Conservation (phyloP, 2,113 vertebrate species). For the Pseudorhombus dupliciocellatus region DNA sequence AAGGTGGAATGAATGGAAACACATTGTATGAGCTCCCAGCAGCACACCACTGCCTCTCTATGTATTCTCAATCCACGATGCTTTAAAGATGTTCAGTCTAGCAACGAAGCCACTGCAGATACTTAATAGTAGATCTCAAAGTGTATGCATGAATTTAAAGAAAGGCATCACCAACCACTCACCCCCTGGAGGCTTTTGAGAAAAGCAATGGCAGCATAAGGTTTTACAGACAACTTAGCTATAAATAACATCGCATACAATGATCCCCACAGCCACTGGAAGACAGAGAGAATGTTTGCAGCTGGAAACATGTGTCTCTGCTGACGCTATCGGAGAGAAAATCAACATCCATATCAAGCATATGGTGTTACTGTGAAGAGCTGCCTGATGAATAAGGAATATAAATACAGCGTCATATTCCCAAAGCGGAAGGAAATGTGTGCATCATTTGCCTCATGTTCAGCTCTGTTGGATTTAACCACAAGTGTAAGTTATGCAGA, state of each 20-base stretch:
- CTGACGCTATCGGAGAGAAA: slow-evolving; percentile 5
- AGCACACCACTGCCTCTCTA: slow-evolving; percentile 27
- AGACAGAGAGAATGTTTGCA: slow-evolving; percentile 12
- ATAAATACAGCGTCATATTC: not conserved
- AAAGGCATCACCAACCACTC: slow-evolving; percentile 28
- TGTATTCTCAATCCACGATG: slow-evolving; percentile 42
- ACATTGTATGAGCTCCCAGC: slow-evolving; percentile 35
- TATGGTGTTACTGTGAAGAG: not conserved
- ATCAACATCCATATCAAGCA: not conserved
- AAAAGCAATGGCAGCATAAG: slow-evolving; percentile 30
- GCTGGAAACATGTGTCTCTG: slow-evolving; percentile 19
- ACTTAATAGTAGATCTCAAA: slow-evolving; percentile 19
- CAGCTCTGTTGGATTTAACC: not conserved
- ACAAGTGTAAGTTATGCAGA: no score
- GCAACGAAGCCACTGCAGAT: slow-evolving; percentile 28
- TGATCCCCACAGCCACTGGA: slow-evolving; percentile 20
- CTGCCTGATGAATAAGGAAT: not conserved
- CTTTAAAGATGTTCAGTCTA: slow-evolving; percentile 54
- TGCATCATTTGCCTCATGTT: not conserved
- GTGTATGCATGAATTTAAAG: slow-evolving; percentile 37
- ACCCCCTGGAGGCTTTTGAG: slow-evolving; percentile 39
- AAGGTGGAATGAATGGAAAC: slow-evolving; percentile 66
- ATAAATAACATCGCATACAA: slow-evolving; percentile 47
- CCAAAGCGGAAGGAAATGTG: not conserved
- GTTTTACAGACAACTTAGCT: slow-evolving; percentile 48